phyloP scores from a whole-genome alignment of 2,113 vertebrate genomes.

The Leucosticte australis region DNA sequence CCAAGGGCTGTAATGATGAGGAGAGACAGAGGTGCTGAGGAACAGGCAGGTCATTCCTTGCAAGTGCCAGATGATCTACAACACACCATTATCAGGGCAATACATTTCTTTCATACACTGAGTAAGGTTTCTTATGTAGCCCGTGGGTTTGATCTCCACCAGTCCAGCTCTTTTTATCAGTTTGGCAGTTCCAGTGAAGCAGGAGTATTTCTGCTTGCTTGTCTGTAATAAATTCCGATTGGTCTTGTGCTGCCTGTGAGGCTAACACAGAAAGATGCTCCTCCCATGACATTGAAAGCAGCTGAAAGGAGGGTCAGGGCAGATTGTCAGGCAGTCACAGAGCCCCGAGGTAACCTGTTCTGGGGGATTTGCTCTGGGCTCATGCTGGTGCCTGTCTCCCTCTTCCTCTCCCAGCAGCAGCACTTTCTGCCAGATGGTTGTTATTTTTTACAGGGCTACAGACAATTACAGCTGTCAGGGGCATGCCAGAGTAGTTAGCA shows the following conservation, averaged over 20 bases:
- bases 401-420: background rate
- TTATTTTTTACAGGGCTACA: constrained; percentile 42
- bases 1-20: constrained; percentile 9
- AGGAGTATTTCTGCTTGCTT: constrained; percentile 27
- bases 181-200: constrained; percentile 33
- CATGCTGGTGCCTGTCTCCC: background rate
- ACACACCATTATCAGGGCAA: background rate
- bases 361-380: background rate
- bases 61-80: background rate
- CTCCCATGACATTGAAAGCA: background rate
- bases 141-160: constrained; percentile 15
- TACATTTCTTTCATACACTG: background rate
- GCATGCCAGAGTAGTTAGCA: constrained; percentile 54
- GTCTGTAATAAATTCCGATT: background rate
- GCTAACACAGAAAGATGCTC: background rate
- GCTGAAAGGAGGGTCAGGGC: background rate
- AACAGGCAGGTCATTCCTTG: constrained; percentile 22
- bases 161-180: background rate
- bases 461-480: constrained; percentile 52
- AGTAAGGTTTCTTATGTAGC: background rate
- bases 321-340: background rate
- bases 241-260: background rate
- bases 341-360: background rate
- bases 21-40: constrained; percentile 15
- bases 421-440: constrained; percentile 56